Percentiles rank a stretch among this genome's conserved stretches.
Conservation (phyloP, 2,888 invertebrate genomes). For the Eilema sororculum region DNA sequence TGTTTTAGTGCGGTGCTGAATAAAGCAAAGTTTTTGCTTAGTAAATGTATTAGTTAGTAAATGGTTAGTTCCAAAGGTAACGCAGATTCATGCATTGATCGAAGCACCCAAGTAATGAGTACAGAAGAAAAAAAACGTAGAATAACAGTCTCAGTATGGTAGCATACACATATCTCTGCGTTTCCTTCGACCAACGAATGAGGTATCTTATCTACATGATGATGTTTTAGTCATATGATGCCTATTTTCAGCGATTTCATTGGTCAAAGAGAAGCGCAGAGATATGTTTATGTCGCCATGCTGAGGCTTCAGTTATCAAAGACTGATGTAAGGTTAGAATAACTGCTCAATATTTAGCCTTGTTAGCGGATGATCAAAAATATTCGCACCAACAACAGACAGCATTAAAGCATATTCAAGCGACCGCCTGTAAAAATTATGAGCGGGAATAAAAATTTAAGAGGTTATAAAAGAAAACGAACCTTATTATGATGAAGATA, state of each 20-base stretch:
- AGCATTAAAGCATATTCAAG: slow-evolving; percentile 76
- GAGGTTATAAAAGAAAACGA: slow-evolving; percentile 85
- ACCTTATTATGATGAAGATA: slow-evolving; percentile 94
- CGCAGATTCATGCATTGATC: slow-evolving; percentile 56
- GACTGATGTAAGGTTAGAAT: slow-evolving; percentile 30
- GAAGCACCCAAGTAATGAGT: slow-evolving; percentile 54
- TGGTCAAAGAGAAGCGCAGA: too few species aligned
- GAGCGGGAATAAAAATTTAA: slow-evolving; percentile 70
- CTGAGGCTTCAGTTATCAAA: slow-evolving; percentile 28
- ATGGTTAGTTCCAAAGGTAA: slow-evolving; percentile 42
- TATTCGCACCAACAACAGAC: slow-evolving; percentile 49
- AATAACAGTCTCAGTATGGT: too few species aligned
- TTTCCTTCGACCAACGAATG: too few species aligned
- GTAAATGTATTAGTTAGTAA: slow-evolving; percentile 34
- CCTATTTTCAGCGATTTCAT: too few species aligned
- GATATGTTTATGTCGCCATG: too few species aligned
- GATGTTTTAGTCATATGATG: too few species aligned
- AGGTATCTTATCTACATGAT: too few species aligned
- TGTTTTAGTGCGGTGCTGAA: slow-evolving; percentile 35
- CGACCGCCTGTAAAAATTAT: slow-evolving; percentile 65
- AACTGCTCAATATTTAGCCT: slow-evolving; percentile 41
- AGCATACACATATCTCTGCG: too few species aligned
- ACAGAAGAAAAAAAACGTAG: slow-evolving; percentile 26
- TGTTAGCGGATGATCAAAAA: slow-evolving; percentile 42
- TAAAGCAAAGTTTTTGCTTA: slow-evolving; percentile 44